Conservation (phyloP, 2,888 invertebrate species). For the Silvanus unidentatus region DNA sequence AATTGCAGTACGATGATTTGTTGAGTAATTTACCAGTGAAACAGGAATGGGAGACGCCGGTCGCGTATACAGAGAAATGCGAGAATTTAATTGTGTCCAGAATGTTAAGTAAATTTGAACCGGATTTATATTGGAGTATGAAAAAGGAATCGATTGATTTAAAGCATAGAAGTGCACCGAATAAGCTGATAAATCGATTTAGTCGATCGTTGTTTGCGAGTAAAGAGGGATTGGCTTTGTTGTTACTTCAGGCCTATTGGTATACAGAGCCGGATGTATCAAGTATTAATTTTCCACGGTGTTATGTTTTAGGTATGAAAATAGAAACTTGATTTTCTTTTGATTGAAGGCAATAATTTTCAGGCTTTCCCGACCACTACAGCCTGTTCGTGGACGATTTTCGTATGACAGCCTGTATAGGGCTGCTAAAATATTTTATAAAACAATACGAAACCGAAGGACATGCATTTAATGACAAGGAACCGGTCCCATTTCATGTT, state of each 20-base stretch:
- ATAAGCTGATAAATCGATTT: constrained; percentile 72
- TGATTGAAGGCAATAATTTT: constrained; percentile 8
- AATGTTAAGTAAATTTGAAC: constrained; percentile 71
- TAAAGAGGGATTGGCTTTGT: constrained; percentile 79
- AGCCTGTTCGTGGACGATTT: constrained; percentile 84
- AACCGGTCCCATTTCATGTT: constrained; percentile 62
- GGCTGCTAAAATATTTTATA: constrained; percentile 73
- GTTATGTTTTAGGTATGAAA: constrained; percentile 64
- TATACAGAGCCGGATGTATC: constrained; percentile 76
- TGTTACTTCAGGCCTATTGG: constrained; percentile 80
- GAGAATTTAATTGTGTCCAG: constrained; percentile 64
- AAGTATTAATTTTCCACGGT: constrained; percentile 77
- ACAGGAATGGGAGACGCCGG: constrained; percentile 42
- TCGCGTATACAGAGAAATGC: constrained; percentile 54
- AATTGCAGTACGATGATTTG: constrained; percentile 35
- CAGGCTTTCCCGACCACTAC: constrained; percentile 70
- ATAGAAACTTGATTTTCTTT: background rate
- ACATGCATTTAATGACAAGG: constrained; percentile 52
- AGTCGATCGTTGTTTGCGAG: constrained; percentile 85
- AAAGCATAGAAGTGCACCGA: constrained; percentile 53
- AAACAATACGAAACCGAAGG: constrained; percentile 40
- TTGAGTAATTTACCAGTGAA: constrained; percentile 41
- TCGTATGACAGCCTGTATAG: constrained; percentile 80
- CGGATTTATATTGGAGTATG: constrained; percentile 87
- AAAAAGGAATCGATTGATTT: constrained; percentile 77